These are phyloP conservation scores for Eupeodes luniger DNA, from an alignment of 2,888 invertebrate species.

Conservation along the genomic window DNA sequence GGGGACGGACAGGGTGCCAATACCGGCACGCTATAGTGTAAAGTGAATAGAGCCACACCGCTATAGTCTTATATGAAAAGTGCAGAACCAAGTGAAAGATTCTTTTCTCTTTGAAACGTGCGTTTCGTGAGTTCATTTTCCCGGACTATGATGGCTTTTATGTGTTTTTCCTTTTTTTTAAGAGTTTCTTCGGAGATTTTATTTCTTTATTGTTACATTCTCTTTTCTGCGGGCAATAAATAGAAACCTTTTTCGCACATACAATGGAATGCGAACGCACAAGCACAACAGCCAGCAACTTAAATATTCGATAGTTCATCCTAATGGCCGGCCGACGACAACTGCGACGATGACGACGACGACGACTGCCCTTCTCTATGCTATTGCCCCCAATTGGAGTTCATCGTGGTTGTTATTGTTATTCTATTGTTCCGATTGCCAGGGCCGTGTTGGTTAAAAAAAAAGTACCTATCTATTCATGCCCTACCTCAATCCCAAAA, in stretches of 20 bases:
- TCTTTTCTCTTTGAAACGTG: conserved; percentile 36
- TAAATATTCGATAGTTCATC: conserved; percentile 35
- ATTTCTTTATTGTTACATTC: conserved; percentile 1
- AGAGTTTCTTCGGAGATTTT: conserved; percentile 7
- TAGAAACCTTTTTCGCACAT: conserved; percentile 54
- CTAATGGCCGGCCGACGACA: conserved; percentile 30
- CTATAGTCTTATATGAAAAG: background rate
- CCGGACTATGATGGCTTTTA: conserved; percentile 57
- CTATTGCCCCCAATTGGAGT: conserved; percentile 65
- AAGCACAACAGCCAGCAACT: conserved; percentile 33
- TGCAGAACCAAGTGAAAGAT: conserved; percentile 22
- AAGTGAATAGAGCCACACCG: conserved; percentile 40
- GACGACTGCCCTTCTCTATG: conserved; percentile 49
- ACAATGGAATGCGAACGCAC: conserved; percentile 45
- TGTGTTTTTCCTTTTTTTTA: background rate
- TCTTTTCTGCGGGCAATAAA: conserved; percentile 48
- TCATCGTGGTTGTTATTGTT: conserved; percentile 26
- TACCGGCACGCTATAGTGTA: conserved; percentile 29
- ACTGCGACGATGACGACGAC: too few species aligned
- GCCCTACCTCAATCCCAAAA: conserved; percentile 73
- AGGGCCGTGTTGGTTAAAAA: conserved; percentile 41
- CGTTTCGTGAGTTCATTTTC: conserved; percentile 54
- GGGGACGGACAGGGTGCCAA: background rate
- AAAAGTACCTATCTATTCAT: conserved; percentile 23
- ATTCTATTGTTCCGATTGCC: conserved; percentile 14